phyloP scores from a whole-genome alignment of 53 echinoderm and acorn worm genomes.

The Echinarachnius parma region DNA sequence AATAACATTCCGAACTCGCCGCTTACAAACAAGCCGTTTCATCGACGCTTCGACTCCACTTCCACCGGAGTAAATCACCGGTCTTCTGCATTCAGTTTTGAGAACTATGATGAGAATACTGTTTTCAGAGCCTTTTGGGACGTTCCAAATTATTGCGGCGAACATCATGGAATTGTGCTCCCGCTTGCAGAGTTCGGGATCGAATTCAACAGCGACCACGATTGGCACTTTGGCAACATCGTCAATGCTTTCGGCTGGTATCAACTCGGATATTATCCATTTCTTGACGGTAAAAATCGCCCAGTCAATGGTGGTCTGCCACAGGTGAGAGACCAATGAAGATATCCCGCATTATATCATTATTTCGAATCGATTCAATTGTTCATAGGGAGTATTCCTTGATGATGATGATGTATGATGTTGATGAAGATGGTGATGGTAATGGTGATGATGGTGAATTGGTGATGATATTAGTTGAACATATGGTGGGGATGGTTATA shows the following conservation, averaged over 20 bases:
- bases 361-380: no score
- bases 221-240: not conserved
- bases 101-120: no score
- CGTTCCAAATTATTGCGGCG: slow-evolving; percentile 3
- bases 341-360: no score
- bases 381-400: no score
- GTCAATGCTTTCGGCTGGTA: not conserved
- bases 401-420: no score
- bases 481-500: not conserved
- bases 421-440: not conserved
- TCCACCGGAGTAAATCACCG: no score
- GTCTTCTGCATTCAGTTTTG: no score
- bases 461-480: not conserved
- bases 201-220: not conserved
- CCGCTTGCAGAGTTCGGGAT: slow-evolving; percentile 9
- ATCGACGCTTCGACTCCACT: no score
- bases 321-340: not conserved
- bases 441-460: not conserved
- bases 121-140: slow-evolving; percentile 8
- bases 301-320: slow-evolving; percentile 8
- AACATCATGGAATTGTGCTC: not conserved
- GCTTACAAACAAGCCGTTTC: no score
- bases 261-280: not conserved
- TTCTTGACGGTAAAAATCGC: not conserved
- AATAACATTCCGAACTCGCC: no score